Evolutionary conservation across 30 jellyfish, hydroid and myxozoan genomes (phyloP), one percentile per base, ranked within the genome.

Genomic region (Aurelia aurita): DNA sequence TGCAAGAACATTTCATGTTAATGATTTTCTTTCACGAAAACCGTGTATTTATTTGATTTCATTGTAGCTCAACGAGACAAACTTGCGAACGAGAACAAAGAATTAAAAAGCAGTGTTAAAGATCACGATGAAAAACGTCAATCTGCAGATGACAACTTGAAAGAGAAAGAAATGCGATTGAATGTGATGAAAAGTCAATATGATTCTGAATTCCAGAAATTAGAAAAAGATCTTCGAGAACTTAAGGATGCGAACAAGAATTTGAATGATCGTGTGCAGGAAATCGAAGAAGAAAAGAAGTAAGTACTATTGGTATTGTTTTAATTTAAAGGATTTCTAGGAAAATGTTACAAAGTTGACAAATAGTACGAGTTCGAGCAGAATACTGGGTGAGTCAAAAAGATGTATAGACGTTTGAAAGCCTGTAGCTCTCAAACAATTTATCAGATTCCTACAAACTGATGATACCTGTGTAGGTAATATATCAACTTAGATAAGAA

Each of bases 161-260:
- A 75, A 43, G 96, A 76, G 82, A 72, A 76, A 54, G 96, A 87
- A 87, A 61, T 68, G 79, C 45, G 83, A 11, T 45, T 76, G 44
- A 75, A 39, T 25, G 83, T 82, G 0, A 26, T 87, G 77, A 87
- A 87, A 65, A 54, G 49, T 13, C 96, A 87, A 28, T 67, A 23
- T 28, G 96, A 87, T 22, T 66, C 89, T 20, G 55, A 69, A 27
- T 44, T 77, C 15, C 75, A 57, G 45, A 77, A 68, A 45, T 35
- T 87, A 79, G 72, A 87, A 29, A 46, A 35, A 25, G 89, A 69
- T 27, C 45, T 87, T 43, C 72, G 69, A 14, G 69, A 58, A 68
- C 71, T 77, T 31, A 85, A 73, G 77, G 63, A 29, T 18, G 85
- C 46, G 28, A 74, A 61, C 57, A 34, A 74, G 45, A 59, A 21